Evolutionary conservation across 1,140 invertebrate species (phyloP).

Genomic region (Sitophilus oryzae): DNA sequence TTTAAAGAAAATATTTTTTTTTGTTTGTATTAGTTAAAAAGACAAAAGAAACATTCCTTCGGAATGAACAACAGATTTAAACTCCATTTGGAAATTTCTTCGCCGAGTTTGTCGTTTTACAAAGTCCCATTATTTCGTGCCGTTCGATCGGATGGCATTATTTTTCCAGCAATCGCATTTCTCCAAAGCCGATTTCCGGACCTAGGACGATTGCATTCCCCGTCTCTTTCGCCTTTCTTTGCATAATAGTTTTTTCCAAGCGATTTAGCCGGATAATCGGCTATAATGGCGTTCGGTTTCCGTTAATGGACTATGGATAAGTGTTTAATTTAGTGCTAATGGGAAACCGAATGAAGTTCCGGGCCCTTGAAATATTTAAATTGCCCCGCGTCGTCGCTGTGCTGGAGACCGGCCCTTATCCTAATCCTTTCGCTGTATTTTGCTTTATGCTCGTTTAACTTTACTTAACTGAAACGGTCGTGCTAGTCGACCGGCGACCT

Average conservation of each 20-base stretch:
- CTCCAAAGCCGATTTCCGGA: constrained; percentile 20
- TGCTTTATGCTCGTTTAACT: not conserved
- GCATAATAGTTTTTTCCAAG: constrained; percentile 28
- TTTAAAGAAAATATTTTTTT: too few relatives aligned
- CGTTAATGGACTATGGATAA: constrained; percentile 28
- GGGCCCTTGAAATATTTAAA: constrained; percentile 20
- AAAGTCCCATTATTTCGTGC: too few relatives aligned
- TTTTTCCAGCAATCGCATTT: too few relatives aligned
- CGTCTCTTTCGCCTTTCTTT: constrained; percentile 23
- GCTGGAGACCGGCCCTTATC: not conserved
- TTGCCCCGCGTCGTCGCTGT: constrained; percentile 2
- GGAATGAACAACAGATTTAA: too few relatives aligned
- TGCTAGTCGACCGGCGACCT: not conserved
- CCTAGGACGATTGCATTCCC: constrained; percentile 18
- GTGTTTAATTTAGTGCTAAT: constrained; percentile 27
- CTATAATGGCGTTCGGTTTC: constrained; percentile 23
- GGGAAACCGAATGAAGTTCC: constrained; percentile 20
- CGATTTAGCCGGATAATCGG: constrained; percentile 27
- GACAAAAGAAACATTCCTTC: too few relatives aligned
- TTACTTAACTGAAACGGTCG: not conserved
- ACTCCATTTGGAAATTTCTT: too few relatives aligned
- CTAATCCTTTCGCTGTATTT: not conserved
- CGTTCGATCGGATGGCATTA: too few relatives aligned
- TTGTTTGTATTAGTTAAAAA: too few relatives aligned
- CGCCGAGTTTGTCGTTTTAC: too few relatives aligned